phyloP scores from a whole-genome alignment of 2,113 vertebrate species.

The Tetrax tetrax region DNA sequence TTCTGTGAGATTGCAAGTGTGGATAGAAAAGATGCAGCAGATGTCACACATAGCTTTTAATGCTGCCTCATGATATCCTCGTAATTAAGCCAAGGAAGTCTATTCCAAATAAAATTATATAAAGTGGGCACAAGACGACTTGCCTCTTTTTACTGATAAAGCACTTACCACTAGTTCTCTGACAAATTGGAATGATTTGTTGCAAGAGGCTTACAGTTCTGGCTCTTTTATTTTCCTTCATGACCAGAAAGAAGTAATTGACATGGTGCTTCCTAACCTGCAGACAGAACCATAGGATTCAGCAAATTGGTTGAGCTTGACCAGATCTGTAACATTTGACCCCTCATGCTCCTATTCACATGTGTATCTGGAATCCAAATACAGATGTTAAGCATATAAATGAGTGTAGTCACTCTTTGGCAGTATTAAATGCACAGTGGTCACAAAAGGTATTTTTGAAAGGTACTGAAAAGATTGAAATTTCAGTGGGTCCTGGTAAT shows the following conservation, averaged over 20 bases:
- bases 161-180: not conserved
- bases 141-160: not conserved
- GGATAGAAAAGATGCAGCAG: not conserved
- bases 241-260: not conserved
- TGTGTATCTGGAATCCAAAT: not conserved
- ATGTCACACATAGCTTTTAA: constrained; percentile 14
- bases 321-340: not conserved
- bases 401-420: not conserved
- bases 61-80: not conserved
- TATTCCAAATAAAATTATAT: not conserved
- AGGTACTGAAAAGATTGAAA: not conserved
- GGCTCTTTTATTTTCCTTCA: not conserved
- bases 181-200: not conserved
- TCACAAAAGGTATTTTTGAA: not conserved
- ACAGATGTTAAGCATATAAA: not conserved
- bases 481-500: not conserved
- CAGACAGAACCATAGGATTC: not conserved
- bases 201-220: not conserved
- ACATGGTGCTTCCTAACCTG: not conserved
- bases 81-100: not conserved
- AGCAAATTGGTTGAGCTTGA: not conserved
- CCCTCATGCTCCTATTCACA: not conserved
- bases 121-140: not conserved
- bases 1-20: not conserved
- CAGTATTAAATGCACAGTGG: not conserved